Evolutionary conservation across 2,888 invertebrate genomes (phyloP).

Genomic region (Pelosia muscerda): DNA sequence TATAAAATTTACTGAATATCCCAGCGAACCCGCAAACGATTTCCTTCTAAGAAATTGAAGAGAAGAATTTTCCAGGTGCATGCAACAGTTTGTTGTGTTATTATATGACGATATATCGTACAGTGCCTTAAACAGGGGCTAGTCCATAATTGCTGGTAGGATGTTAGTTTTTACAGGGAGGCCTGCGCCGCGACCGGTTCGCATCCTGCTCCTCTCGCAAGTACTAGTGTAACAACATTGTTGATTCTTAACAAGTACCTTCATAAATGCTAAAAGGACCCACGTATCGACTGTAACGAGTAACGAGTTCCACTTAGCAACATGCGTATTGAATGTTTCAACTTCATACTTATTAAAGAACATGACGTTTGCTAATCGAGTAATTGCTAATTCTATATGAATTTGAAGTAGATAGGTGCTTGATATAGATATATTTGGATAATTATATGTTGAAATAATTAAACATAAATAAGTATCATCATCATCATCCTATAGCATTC

Average conservation of each 20-base stretch:
- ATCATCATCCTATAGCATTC: not conserved
- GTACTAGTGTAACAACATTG: conserved; percentile 68
- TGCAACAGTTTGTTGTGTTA: conserved; percentile 19
- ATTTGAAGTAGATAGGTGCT: not conserved
- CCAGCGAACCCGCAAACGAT: not conserved
- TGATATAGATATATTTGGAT: not conserved
- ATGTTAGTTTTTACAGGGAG: conserved; percentile 68
- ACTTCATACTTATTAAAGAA: conserved; percentile 22
- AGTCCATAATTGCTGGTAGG: conserved; percentile 53
- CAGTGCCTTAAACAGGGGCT: conserved; percentile 42
- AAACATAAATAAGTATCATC: not conserved
- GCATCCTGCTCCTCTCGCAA: conserved; percentile 74
- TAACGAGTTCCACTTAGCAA: conserved; percentile 45
- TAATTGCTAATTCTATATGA: not conserved
- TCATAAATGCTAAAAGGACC: conserved; percentile 57
- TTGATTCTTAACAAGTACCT: conserved; percentile 55
- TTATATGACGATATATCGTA: conserved; percentile 28
- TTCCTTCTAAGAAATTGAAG: conserved; percentile 8
- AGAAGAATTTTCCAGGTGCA: conserved; percentile 20
- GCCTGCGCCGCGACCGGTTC: conserved; percentile 69
- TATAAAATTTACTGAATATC: not conserved
- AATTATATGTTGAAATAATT: not conserved
- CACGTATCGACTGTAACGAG: conserved; percentile 38
- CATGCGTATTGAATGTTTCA: conserved; percentile 35
- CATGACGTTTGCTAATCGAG: conserved; percentile 17